phyloP scores from a whole-genome alignment of 1,140 invertebrate genomes.

The Lepidurus packardi region DNA sequence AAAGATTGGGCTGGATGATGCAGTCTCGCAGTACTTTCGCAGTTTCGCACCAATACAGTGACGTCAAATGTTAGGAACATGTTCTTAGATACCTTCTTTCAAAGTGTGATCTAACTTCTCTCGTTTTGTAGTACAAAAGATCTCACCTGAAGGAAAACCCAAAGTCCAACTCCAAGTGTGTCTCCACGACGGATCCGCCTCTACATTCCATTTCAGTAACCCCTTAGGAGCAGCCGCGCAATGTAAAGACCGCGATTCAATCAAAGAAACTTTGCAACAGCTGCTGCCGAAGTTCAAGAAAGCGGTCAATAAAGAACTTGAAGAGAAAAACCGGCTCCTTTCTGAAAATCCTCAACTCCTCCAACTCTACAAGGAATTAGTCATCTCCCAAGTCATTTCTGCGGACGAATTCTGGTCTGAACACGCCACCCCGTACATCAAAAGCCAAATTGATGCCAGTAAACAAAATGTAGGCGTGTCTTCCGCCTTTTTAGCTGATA shows the following conservation, averaged over 20 bases:
- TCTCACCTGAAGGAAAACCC: slow-evolving; percentile 94
- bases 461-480: slow-evolving; percentile 82
- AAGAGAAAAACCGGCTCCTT: slow-evolving; percentile 79
- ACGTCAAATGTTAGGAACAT: slow-evolving; percentile 80
- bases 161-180: slow-evolving; percentile 99
- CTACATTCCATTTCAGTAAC: slow-evolving; percentile 97
- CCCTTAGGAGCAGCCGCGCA: slow-evolving; percentile 71
- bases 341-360: slow-evolving; percentile 74
- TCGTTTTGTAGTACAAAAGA: slow-evolving; percentile 80
- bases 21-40: slow-evolving; percentile 77
- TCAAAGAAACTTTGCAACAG: slow-evolving; percentile 87
- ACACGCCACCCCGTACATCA: slow-evolving; percentile 58
- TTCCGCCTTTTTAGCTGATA: slow-evolving; percentile 84
- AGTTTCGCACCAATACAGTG: slow-evolving; percentile 86
- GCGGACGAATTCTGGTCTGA: slow-evolving; percentile 95
- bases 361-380: slow-evolving; percentile 85
- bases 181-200: slow-evolving; percentile 84
- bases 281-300: slow-evolving; percentile 91
- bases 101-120: slow-evolving; percentile 18
- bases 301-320: slow-evolving; percentile 87
- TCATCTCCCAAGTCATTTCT: slow-evolving; percentile 85
- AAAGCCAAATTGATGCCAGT: slow-evolving; percentile 63
- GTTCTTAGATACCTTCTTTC: slow-evolving; percentile 33
- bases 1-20: slow-evolving; percentile 91
- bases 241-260: slow-evolving; percentile 81